Evolutionary conservation across 2,888 invertebrate species (phyloP).

Genomic region (Standfussiana lucernea): DNA sequence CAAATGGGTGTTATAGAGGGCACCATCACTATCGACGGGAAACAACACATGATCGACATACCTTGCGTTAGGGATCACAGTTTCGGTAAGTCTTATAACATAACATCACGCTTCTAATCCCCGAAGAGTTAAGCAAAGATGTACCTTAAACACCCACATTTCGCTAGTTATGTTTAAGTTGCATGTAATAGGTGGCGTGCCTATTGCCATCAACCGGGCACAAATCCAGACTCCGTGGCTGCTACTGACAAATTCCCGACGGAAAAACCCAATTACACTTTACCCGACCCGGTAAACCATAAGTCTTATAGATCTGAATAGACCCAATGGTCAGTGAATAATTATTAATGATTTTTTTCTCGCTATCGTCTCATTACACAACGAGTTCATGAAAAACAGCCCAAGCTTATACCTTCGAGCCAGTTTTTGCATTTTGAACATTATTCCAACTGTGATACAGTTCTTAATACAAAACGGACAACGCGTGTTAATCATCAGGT

Average conservation of each 20-base stretch:
- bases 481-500: no score
- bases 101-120: background rate
- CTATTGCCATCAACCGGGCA: background rate
- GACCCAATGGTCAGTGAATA: no score
- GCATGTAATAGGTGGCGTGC: background rate
- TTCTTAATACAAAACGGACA: no score
- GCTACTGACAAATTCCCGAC: background rate
- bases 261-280: background rate
- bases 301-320: no score
- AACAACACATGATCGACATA: conserved; percentile 86
- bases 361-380: no score
- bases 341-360: no score
- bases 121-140: background rate
- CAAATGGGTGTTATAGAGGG: conserved; percentile 93
- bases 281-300: no score
- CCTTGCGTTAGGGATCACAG: conserved; percentile 93
- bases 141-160: background rate
- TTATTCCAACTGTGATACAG: no score
- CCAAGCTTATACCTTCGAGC: no score
- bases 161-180: background rate
- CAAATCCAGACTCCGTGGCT: no score
- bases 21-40: conserved; percentile 89
- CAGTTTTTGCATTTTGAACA: no score
- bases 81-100: conserved; percentile 87
- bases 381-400: no score